Conservation (phyloP, 2,888 invertebrate genomes). For the Apocheima hispidaria region DNA sequence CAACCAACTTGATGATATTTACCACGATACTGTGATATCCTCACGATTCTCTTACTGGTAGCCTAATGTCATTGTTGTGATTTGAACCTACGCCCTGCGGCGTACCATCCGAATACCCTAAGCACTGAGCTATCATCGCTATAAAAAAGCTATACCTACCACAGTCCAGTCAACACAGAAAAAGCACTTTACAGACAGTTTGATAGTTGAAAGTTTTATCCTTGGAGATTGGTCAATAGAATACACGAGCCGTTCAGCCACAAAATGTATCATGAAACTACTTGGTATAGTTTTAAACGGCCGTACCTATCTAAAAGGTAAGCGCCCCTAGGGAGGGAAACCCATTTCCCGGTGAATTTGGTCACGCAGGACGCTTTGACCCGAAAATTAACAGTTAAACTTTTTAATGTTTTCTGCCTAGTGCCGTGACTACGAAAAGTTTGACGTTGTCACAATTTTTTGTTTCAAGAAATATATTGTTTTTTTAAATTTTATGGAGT, state of each 20-base stretch:
- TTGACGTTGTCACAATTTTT: constrained; percentile 23
- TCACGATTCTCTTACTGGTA: too few species aligned
- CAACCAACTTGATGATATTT: too few species aligned
- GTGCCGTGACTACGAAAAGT: constrained; percentile 42
- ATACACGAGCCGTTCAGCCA: constrained; percentile 1
- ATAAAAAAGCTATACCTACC: too few species aligned
- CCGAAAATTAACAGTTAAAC: constrained; percentile 77
- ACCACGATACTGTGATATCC: too few species aligned
- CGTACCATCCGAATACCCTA: too few species aligned
- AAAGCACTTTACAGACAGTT: too few species aligned
- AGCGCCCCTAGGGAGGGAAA: constrained; percentile 54
- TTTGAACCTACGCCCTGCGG: too few species aligned
- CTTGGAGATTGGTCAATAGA: constrained; percentile 5
- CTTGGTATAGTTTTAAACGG: constrained; percentile 19
- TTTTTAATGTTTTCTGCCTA: constrained; percentile 71
- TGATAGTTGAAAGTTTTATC: background rate
- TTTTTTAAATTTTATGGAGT: too few species aligned
- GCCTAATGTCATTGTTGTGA: too few species aligned
- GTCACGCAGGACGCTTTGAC: constrained; percentile 72
- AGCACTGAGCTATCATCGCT: too few species aligned
- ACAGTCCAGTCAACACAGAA: too few species aligned
- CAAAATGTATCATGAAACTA: constrained; percentile 10
- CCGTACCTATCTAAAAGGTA: constrained; percentile 37
- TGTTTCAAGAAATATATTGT: too few species aligned
- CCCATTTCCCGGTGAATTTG: constrained; percentile 74